Percentiles rank a stretch among this genome's conserved stretches.
These are phyloP conservation scores for Mormyrus iriodes DNA, from an alignment of 2,113 vertebrate species.

Conservation along the genomic window DNA sequence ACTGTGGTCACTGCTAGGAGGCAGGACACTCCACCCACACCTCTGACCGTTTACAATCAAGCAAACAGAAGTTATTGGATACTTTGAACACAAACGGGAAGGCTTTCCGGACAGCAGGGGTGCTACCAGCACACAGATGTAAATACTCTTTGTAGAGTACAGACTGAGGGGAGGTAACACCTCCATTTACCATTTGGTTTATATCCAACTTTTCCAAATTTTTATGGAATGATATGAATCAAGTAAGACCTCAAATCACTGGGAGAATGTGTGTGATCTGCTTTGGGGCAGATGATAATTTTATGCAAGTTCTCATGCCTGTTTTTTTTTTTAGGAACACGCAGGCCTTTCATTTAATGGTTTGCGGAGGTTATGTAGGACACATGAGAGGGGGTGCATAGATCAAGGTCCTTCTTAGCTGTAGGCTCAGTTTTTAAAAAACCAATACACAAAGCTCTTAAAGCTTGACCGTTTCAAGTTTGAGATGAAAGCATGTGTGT, in stretches of 20 bases:
- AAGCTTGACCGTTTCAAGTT: background rate
- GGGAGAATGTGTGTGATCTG: background rate
- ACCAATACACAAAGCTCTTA: background rate
- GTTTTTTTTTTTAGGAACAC: background rate
- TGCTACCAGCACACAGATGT: background rate
- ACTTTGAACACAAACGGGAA: slow-evolving; percentile 15
- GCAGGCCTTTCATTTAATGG: background rate
- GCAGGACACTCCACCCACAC: background rate
- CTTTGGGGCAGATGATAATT: background rate
- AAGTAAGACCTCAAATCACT: background rate
- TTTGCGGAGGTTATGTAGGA: background rate
- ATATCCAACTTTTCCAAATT: too few relatives aligned
- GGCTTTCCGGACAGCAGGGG: background rate
- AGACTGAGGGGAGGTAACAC: background rate
- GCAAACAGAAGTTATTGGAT: background rate
- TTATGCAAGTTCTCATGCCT: background rate
- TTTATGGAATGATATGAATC: too few relatives aligned
- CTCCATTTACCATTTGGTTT: background rate
- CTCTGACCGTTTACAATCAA: background rate
- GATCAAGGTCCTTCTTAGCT: background rate
- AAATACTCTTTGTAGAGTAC: background rate
- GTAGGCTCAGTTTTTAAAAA: background rate
- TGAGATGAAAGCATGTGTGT: background rate
- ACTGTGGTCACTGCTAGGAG: background rate
- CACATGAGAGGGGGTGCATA: background rate